A percentile compares a stretch with the other conserved stretches of the same genome.
These are phyloP conservation scores for Salpingus planirostris DNA, from an alignment of 2,888 invertebrate species.

Conservation along the genomic window DNA sequence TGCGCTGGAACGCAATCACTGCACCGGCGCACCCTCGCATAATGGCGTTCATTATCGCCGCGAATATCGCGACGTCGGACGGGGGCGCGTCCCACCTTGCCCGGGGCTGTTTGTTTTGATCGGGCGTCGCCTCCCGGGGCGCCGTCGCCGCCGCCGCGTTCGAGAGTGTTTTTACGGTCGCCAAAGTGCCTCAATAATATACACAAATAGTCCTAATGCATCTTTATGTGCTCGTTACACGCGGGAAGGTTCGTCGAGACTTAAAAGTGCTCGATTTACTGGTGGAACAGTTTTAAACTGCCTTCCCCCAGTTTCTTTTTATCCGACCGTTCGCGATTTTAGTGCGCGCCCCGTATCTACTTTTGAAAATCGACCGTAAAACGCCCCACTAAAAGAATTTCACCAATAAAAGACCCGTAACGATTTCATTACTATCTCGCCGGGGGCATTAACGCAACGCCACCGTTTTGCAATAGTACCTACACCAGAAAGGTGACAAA, in stretches of 20 bases:
- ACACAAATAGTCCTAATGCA: constrained; percentile 32
- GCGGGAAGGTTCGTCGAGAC: constrained; percentile 18
- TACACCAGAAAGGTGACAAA: too few relatives aligned
- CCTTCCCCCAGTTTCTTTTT: constrained; percentile 14
- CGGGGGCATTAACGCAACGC: too few relatives aligned
- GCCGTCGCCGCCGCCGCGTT: too few relatives aligned
- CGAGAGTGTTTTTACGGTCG: constrained; percentile 25
- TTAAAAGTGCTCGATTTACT: constrained; percentile 21
- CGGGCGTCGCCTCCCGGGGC: too few relatives aligned
- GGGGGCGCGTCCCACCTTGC: too few relatives aligned
- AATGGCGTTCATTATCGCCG: too few relatives aligned
- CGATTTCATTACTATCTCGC: constrained; percentile 11
- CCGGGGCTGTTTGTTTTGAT: too few relatives aligned
- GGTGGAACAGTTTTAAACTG: constrained; percentile 18
- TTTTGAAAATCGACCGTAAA: constrained; percentile 17
- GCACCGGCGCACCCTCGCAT: too few relatives aligned
- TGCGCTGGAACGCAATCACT: too few relatives aligned
- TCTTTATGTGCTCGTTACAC: constrained; percentile 28
- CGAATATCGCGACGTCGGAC: too few relatives aligned
- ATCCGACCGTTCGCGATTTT: constrained; percentile 17
- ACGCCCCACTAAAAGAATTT: constrained; percentile 10
- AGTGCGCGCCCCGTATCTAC: constrained; percentile 16
- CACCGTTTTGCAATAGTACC: too few relatives aligned
- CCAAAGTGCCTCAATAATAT: constrained; percentile 29
- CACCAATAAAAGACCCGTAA: constrained; percentile 11